phyloP scores from a whole-genome alignment of 2,797 vertebrate species.

The Crossoptilon crossoptilon region DNA sequence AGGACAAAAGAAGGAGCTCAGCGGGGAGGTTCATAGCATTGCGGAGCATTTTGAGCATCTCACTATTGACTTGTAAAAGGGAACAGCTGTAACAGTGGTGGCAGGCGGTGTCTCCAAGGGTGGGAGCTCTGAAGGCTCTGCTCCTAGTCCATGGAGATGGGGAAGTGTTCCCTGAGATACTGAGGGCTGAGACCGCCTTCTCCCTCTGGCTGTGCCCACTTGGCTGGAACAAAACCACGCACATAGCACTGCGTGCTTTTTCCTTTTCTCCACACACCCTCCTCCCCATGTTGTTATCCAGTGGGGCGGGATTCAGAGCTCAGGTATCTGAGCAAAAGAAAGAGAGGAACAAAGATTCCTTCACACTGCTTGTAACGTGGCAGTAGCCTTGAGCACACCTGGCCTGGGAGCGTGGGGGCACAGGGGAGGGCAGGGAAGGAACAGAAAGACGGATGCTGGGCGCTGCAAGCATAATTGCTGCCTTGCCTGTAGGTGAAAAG shows the following conservation, averaged over 20 bases:
- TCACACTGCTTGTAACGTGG: background rate
- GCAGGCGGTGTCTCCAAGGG: background rate
- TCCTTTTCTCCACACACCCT: background rate
- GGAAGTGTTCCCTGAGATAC: conserved; percentile 14
- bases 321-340: background rate
- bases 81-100: background rate
- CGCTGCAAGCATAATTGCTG: conserved; percentile 68
- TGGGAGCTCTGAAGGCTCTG: conserved; percentile 6
- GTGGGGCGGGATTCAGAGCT: background rate
- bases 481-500: conserved; percentile 75
- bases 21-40: background rate
- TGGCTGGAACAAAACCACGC: conserved; percentile 5
- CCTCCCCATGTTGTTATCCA: background rate
- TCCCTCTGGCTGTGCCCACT: background rate
- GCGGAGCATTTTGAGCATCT: background rate
- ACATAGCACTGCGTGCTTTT: background rate
- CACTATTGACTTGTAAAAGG: background rate
- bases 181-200: conserved; percentile 3
- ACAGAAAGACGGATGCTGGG: conserved; percentile 55
- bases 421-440: conserved; percentile 27
- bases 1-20: conserved; percentile 10
- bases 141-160: background rate
- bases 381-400: conserved; percentile 37
- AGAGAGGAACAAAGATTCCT: background rate
- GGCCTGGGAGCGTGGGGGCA: background rate